Base-by-base conservation (phyloP, 2,888 invertebrate species). In the Fragum sueziense region DNA sequence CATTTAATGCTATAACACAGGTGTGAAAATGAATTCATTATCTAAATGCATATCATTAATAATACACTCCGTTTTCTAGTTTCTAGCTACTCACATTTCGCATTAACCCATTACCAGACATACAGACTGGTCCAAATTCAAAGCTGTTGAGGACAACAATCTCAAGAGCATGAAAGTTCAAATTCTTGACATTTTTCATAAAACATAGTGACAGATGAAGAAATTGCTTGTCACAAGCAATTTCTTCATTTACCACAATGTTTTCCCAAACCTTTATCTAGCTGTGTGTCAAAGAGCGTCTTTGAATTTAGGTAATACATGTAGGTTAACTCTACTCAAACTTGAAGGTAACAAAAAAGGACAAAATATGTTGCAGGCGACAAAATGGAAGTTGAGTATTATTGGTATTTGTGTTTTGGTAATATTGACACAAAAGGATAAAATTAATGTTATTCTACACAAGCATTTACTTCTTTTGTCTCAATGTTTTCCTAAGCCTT, bases 241-340 rank as follows among this genome's bases (percentile, higher is more conserved):
- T 62, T 34, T 34, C 62, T 62, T 29, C 62, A 11, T 62, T 34
- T 62, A 20, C 22, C 31, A 62, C 20, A 62, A 62, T 62, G 33
- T 31, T 62, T 62, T 6, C 17, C 37, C 37, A 31, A 52, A 52
- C n/a, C n/a, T n/a, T n/a, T n/a, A 41, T 9, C 17, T 17, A 17
- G 9, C 41, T 41, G 41, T 17, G 17, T 41, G 9, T n/a, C n/a
- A n/a, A 41, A 41, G 17, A 41, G 41, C 41, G 41, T 41, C 41
- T 11, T 11, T 11, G 17, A 41, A 17, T 9, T 11, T 11, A 41
- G 41, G 41, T n/a, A n/a, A 17, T 41, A 11, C 9, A 17, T 41
- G 17, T 17, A 41, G 41, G 9, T 9, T 20, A n/a, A 20, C 7
- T n/a, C 6, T n/a, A 22, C n/a, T 6, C 52, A 52, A 17, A 7